phyloP scores from a whole-genome alignment of 2,113 vertebrate species.

The Lepidiolamprologus cunningtoni region DNA sequence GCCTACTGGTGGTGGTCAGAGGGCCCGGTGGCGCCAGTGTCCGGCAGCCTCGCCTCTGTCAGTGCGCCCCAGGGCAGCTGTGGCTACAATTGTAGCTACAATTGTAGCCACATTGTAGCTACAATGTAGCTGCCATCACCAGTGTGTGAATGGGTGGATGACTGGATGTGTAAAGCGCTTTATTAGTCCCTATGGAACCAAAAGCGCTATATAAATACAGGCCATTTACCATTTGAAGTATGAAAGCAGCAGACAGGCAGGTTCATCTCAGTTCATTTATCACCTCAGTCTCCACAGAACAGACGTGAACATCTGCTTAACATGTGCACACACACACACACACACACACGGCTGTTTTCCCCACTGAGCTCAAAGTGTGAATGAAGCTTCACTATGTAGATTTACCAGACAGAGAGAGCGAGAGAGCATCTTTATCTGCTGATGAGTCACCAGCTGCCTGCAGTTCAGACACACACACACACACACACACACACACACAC shows the following conservation, averaged over 20 bases:
- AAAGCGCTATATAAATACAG: accelerated
- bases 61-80: not conserved
- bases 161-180: accelerated
- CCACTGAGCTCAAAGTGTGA: not conserved
- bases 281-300: not conserved
- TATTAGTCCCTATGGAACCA: no score
- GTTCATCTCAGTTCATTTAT: not conserved
- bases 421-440: not conserved
- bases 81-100: not conserved
- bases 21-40: not conserved
- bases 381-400: not conserved
- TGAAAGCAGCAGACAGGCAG: not conserved
- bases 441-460: slow-evolving; percentile 28
- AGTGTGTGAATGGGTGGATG: accelerated
- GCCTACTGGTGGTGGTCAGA: no score
- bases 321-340: not conserved
- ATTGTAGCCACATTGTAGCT: not conserved
- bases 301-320: not conserved
- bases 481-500: not conserved
- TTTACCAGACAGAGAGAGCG: not conserved
- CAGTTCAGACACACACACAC: not conserved
- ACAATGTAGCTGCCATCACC: not conserved
- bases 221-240: not conserved
- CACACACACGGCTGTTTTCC: not conserved
- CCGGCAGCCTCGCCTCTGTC: accelerated